These are phyloP conservation scores for Staurois parvus DNA, from an alignment of 2,797 vertebrate genomes.

Conservation along the genomic window DNA sequence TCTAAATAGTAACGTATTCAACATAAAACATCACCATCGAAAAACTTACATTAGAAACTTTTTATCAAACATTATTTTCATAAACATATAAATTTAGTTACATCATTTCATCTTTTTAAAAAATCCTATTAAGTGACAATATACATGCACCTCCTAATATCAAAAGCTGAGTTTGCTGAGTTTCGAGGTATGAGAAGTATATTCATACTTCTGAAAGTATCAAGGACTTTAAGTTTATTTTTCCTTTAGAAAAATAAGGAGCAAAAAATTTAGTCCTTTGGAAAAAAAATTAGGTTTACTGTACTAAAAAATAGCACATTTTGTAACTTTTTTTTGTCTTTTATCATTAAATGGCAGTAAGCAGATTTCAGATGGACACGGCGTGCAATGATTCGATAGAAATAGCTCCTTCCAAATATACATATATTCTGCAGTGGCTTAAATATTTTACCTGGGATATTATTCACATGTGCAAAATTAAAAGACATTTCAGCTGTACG, in stretches of 20 bases:
- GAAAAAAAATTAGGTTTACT: conserved; percentile 65
- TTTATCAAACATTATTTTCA: conserved; percentile 15
- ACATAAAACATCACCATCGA: neutral
- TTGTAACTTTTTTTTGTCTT: conserved; percentile 71
- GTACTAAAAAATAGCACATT: conserved; percentile 73
- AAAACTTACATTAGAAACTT: neutral
- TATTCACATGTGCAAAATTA: conserved; percentile 89
- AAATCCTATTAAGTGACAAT: conserved; percentile 62
- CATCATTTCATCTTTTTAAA: neutral
- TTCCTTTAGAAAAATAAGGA: conserved; percentile 44
- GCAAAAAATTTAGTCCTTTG: conserved; percentile 33
- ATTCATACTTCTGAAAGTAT: conserved; percentile 72
- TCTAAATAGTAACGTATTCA: neutral
- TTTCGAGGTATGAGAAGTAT: conserved; percentile 79
- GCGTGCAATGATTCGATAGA: conserved; percentile 74
- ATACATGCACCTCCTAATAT: conserved; percentile 74
- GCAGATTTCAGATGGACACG: conserved; percentile 19
- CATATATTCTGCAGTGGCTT: conserved; percentile 74
- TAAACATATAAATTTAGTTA: conserved; percentile 11
- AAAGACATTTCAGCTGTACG: conserved; percentile 67
- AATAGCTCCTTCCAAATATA: conserved; percentile 87
- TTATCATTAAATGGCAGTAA: conserved; percentile 65
- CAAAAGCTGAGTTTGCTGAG: conserved; percentile 69
- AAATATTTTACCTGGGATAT: conserved; percentile 82
- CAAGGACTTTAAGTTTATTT: conserved; percentile 32